phyloP scores from a whole-genome alignment of 2,113 vertebrate species.

The Hystrix cristata region DNA sequence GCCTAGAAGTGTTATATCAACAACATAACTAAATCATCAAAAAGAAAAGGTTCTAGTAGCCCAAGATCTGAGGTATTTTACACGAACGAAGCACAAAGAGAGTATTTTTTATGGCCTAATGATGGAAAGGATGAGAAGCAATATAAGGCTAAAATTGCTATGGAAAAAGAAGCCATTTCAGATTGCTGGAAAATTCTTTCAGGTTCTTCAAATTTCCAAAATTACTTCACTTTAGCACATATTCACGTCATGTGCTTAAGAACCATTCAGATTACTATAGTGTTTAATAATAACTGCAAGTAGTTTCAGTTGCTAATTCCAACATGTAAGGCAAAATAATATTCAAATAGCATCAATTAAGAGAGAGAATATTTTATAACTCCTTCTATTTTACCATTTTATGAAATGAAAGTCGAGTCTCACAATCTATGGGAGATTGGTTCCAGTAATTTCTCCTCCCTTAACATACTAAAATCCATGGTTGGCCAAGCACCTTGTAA shows the following conservation, averaged over 20 bases:
- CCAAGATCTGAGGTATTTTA: background rate
- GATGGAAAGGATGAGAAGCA: background rate
- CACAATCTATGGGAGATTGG: background rate
- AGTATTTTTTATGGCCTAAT: constrained; percentile 21
- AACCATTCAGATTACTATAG: background rate
- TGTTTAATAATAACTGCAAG: background rate
- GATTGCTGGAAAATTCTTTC: background rate
- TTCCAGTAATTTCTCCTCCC: background rate
- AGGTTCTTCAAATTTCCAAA: background rate
- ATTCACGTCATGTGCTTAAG: background rate
- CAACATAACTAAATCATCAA: background rate
- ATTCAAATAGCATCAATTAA: background rate
- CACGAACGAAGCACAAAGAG: background rate
- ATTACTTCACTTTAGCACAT: background rate
- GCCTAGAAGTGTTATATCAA: background rate
- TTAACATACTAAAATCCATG: background rate
- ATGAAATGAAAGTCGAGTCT: background rate
- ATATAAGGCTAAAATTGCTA: background rate
- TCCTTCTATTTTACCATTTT: background rate
- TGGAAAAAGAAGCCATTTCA: constrained; percentile 1
- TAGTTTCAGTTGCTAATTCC: background rate
- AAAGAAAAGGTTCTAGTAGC: background rate
- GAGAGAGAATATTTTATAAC: constrained; percentile 7
- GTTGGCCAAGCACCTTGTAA: background rate
- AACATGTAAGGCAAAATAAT: background rate